Conservation (phyloP, 2,888 invertebrate genomes). For the Xanthostigma xanthostigma region DNA sequence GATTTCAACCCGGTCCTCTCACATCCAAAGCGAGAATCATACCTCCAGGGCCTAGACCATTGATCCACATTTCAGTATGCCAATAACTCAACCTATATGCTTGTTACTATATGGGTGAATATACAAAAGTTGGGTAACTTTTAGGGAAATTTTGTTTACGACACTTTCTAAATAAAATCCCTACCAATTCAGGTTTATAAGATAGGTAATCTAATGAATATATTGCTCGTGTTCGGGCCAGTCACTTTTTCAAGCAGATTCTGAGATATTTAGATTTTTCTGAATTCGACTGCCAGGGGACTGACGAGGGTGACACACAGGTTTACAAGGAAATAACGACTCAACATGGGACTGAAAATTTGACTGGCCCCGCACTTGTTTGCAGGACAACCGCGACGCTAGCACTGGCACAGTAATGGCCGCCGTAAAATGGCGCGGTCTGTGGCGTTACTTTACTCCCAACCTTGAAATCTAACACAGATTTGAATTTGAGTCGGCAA, state of each 20-base stretch:
- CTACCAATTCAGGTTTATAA: not conserved
- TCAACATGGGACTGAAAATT: no score
- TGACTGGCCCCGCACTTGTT: no score
- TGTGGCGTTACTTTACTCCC: no score
- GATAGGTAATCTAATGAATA: not conserved
- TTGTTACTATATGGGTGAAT: no score
- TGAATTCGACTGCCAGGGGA: not conserved
- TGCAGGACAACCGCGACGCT: no score
- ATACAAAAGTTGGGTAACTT: not conserved
- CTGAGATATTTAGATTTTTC: not conserved
- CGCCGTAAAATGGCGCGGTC: not conserved
- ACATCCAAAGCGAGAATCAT: no score
- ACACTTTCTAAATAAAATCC: not conserved
- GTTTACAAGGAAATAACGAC: no score
- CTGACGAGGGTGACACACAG: not conserved
- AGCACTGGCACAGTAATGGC: conserved; percentile 1
- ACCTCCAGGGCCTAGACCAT: no score
- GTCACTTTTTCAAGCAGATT: not conserved
- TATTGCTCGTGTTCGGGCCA: not conserved
- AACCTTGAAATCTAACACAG: not conserved
- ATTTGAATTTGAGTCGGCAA: not conserved
- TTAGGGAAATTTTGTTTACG: not conserved
- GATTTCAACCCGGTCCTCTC: no score
- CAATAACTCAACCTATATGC: no score
- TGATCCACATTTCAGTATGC: no score